Evolutionary conservation across 2,113 vertebrate species (phyloP).

Genomic region (Vidua chalybeata): DNA sequence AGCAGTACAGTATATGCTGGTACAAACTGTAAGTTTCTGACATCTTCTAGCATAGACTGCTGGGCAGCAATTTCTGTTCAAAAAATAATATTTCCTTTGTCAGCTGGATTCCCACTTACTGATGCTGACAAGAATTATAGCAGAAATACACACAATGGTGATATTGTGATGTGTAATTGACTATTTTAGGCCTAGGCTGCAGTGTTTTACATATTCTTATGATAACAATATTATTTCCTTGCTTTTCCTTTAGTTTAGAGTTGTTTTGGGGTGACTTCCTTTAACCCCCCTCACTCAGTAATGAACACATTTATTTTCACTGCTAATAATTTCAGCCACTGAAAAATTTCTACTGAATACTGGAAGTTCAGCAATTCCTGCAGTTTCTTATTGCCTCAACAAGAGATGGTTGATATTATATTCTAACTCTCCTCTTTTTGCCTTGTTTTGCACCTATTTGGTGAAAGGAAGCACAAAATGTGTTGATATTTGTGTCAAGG

Average conservation of each 20-base stretch:
- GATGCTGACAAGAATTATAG: not conserved
- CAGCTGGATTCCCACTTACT: not conserved
- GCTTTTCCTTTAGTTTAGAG: not conserved
- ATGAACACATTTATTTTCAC: not conserved
- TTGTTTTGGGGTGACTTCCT: not conserved
- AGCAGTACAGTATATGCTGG: not conserved
- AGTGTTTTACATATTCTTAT: not conserved
- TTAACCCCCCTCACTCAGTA: not conserved
- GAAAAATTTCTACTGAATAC: not conserved
- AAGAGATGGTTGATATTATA: not conserved
- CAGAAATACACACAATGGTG: not conserved
- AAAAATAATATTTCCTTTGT: not conserved
- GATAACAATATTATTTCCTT: not conserved
- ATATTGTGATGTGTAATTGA: not conserved
- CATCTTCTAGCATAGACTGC: not conserved
- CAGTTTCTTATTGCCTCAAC: not conserved
- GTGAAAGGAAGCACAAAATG: not conserved
- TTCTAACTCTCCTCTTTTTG: not conserved
- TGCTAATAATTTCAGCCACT: not conserved
- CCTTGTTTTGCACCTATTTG: not conserved
- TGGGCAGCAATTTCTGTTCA: not conserved
- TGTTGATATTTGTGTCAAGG: not conserved
- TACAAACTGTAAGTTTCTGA: not conserved
- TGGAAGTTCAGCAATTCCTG: not conserved
- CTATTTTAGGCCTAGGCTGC: not conserved